Evolutionary conservation across 37 sponge, comb jelly and placozoan genomes (phyloP).

Genomic region (Oscarella lobularis): DNA sequence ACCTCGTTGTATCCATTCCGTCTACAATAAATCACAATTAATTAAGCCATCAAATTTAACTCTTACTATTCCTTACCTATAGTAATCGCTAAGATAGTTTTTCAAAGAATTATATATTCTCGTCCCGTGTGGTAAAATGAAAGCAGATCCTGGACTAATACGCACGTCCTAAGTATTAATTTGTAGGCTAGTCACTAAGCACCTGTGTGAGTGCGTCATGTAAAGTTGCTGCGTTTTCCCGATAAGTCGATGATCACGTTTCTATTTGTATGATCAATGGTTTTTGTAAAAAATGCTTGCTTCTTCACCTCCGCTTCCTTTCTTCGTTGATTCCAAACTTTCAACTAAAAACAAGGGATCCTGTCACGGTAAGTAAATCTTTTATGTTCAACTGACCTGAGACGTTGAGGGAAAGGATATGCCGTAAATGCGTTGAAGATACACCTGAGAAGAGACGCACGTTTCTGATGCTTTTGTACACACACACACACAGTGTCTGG

Average conservation of each 20-base stretch:
- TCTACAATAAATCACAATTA: not conserved
- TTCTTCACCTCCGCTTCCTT: too few relatives aligned
- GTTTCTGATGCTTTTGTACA: not conserved
- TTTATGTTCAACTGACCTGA: too few relatives aligned
- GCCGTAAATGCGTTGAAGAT: conserved; percentile 4
- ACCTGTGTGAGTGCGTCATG: conserved; percentile 5
- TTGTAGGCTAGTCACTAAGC: not conserved
- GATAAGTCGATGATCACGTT: conserved; percentile 2
- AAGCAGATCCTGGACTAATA: not conserved
- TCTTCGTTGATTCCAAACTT: too few relatives aligned
- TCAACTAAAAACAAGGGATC: too few relatives aligned
- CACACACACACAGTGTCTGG: too few relatives aligned
- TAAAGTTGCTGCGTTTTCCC: conserved; percentile 8
- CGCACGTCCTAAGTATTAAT: not conserved
- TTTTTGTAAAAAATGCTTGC: not conserved
- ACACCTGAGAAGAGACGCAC: not conserved
- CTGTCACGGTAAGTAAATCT: too few relatives aligned
- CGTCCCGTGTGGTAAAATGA: conserved; percentile 1
- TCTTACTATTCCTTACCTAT: not conserved
- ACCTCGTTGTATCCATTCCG: not conserved
- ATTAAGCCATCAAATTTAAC: not conserved
- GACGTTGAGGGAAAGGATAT: too few relatives aligned
- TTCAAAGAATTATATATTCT: not conserved
- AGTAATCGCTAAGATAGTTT: not conserved
- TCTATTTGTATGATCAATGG: not conserved